Evolutionary conservation across 2,888 invertebrate species (phyloP).

Genomic region (Eugnorisma glareosa): DNA sequence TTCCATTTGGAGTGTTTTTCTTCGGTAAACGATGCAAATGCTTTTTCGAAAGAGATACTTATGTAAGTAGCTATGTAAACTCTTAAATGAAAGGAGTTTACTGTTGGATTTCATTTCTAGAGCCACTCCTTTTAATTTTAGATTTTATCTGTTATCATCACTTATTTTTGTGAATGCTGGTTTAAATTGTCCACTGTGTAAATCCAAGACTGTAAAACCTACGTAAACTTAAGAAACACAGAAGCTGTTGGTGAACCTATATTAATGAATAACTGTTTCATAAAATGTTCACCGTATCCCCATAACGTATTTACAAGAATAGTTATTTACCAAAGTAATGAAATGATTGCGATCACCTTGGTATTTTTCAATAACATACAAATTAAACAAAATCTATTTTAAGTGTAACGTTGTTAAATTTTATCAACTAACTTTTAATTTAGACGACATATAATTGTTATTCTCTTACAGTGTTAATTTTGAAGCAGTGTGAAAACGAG

Average conservation of each 20-base stretch:
- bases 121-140: too few species aligned
- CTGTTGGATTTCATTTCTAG: too few species aligned
- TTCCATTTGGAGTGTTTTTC: conserved; percentile 68
- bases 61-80: too few species aligned
- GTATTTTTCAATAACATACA: not conserved
- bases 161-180: too few species aligned
- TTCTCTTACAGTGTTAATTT: conserved; percentile 12
- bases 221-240: too few species aligned
- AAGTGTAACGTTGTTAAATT: not conserved
- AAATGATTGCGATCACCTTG: not conserved
- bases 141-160: too few species aligned
- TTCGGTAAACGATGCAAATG: conserved; percentile 60
- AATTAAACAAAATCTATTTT: not conserved
- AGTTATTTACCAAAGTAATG: not conserved
- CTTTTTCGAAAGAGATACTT: conserved; percentile 32
- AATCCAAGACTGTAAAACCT: too few species aligned
- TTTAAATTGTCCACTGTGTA: too few species aligned
- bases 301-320: not conserved
- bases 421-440: conserved; percentile 6
- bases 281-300: conserved; percentile 2
- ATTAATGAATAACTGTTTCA: not conserved
- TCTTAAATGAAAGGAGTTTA: too few species aligned
- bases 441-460: not conserved
- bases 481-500: not conserved
- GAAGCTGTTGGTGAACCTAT: too few species aligned